Conservation (phyloP, 2,797 vertebrate species). For the Pangasius sanitwongsei region DNA sequence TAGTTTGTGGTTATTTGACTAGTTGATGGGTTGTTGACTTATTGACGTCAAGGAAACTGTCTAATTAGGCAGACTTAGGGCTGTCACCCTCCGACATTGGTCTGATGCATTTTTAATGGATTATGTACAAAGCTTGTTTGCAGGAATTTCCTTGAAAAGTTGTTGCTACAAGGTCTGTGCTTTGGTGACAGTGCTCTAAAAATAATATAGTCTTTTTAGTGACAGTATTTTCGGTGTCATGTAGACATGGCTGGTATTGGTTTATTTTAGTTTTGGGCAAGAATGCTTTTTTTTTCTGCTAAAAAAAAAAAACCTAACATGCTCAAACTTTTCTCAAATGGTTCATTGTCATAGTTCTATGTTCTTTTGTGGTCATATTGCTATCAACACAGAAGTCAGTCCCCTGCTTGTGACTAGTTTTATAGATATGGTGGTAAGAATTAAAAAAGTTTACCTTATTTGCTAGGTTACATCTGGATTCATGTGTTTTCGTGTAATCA, state of each 20-base stretch:
- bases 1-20: too few relatives aligned
- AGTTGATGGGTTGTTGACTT: not conserved
- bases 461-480: not conserved
- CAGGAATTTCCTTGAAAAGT: not conserved
- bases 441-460: not conserved
- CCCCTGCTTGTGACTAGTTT: not conserved
- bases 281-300: not conserved
- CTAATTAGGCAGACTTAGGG: not conserved
- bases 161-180: not conserved
- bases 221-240: not conserved
- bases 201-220: not conserved
- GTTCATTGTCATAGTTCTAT: not conserved
- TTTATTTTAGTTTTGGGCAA: not conserved
- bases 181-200: not conserved
- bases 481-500: not conserved
- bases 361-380: not conserved
- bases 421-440: not conserved
- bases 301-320: not conserved
- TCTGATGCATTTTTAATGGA: not conserved
- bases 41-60: not conserved
- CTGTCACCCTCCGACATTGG: not conserved
- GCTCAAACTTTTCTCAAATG: not conserved
- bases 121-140: not conserved
- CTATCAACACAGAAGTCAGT: not conserved
- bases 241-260: not conserved